phyloP scores from a whole-genome alignment of 2,797 vertebrate genomes.

The Choloepus didactylus region DNA sequence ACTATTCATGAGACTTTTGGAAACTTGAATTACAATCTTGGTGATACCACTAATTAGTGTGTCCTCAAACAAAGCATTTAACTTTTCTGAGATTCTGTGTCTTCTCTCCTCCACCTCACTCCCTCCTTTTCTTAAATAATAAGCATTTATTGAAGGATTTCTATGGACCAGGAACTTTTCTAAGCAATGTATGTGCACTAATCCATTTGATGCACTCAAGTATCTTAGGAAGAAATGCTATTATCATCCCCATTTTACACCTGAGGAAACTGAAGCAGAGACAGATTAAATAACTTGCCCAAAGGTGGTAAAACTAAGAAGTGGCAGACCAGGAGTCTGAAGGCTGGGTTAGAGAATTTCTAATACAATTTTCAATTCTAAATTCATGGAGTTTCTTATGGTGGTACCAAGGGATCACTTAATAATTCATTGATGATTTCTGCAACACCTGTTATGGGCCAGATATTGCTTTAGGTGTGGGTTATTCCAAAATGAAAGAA shows the following conservation, averaged over 20 bases:
- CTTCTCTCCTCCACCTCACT: background rate
- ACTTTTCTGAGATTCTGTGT: background rate
- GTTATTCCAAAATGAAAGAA: slow-evolving; percentile 5
- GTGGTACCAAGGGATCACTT: slow-evolving; percentile 35
- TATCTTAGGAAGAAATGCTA: background rate
- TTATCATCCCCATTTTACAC: background rate
- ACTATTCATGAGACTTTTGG: background rate
- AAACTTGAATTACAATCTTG: slow-evolving; percentile 47
- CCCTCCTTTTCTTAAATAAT: slow-evolving; percentile 21
- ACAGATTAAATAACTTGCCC: background rate
- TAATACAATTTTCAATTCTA: slow-evolving; percentile 53
- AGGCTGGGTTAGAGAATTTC: background rate
- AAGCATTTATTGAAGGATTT: slow-evolving; percentile 26
- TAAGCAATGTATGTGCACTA: background rate
- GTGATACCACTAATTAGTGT: background rate
- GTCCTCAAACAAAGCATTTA: slow-evolving; percentile 34
- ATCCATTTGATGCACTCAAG: background rate
- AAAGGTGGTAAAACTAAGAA: background rate
- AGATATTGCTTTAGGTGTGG: background rate
- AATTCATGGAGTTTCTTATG: slow-evolving; percentile 17
- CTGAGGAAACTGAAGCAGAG: slow-evolving; percentile 39
- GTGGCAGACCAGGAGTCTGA: background rate
- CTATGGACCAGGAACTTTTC: background rate
- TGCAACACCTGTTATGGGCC: background rate
- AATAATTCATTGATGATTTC: background rate